Conservation (phyloP, 2,113 vertebrate species). For the Amblyopsis rosae region DNA sequence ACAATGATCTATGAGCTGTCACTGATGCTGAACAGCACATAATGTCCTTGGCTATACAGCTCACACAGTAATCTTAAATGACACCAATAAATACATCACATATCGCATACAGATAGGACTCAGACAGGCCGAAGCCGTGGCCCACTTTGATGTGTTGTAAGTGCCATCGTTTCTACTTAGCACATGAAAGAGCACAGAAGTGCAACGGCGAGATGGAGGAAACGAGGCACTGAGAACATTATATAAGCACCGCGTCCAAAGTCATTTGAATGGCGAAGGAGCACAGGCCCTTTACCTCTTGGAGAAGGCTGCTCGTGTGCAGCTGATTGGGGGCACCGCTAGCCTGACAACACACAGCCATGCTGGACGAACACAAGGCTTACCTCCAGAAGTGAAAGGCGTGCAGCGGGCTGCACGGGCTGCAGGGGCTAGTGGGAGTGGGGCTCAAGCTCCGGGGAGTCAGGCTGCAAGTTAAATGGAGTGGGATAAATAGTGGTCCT, state of each 20-base stretch:
- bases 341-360: conserved; percentile 27
- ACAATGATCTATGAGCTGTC: background rate
- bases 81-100: background rate
- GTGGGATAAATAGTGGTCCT: conserved; percentile 67
- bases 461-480: conserved; percentile 99
- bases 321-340: too few species aligned
- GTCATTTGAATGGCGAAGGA: conserved; percentile 47
- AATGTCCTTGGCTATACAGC: background rate
- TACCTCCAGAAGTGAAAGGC: conserved; percentile 99
- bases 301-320: too few species aligned
- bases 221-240: conserved; percentile 51
- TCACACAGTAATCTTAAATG: background rate
- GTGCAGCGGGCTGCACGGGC: conserved; percentile 97
- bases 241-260: conserved; percentile 62
- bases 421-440: conserved; percentile 99
- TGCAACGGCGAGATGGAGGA: conserved; percentile 43
- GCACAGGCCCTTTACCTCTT: too few species aligned
- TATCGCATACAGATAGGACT: conserved; percentile 24
- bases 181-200: conserved; percentile 73
- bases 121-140: conserved; percentile 48
- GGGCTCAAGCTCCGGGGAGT: conserved; percentile 99
- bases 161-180: conserved; percentile 76
- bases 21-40: background rate
- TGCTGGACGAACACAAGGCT: conserved; percentile 73
- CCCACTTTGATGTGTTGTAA: conserved; percentile 65